Evolutionary conservation across 2,797 vertebrate genomes (phyloP).

Genomic region (Lagodon rhomboides): DNA sequence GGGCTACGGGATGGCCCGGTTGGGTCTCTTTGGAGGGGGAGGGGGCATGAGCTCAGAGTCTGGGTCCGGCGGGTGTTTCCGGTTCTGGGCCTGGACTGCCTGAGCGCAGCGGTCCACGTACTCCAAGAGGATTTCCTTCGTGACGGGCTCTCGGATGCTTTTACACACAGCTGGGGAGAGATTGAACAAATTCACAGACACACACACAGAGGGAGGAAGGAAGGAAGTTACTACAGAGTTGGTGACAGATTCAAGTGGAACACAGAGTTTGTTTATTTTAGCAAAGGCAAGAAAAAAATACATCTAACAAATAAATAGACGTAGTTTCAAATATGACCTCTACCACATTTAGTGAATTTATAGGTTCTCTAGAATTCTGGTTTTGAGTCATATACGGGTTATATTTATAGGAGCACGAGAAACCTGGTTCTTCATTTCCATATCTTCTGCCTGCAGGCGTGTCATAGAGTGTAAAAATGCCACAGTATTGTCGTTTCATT

Average conservation of each 20-base stretch:
- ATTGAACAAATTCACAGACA: conserved; percentile 11
- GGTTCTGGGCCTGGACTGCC: conserved; percentile 86
- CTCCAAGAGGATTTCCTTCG: conserved; percentile 95
- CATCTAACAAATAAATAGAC: not conserved
- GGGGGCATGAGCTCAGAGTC: conserved; percentile 97
- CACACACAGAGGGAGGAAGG: conserved; percentile 25
- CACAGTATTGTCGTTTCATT: no score
- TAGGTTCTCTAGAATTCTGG: no score
- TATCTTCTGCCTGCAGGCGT: not conserved
- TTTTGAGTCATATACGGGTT: no score
- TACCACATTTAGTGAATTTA: no score
- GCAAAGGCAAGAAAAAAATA: not conserved
- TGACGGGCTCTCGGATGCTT: conserved; percentile 96
- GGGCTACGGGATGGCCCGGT: conserved; percentile 81
- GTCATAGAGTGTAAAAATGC: no score
- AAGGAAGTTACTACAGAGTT: conserved; percentile 54
- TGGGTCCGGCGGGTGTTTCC: conserved; percentile 90
- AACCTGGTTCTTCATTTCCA: no score
- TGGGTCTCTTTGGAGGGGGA: conserved; percentile 94
- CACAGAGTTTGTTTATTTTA: not conserved
- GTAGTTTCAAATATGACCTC: no score
- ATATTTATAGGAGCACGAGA: no score
- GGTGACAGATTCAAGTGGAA: conserved; percentile 28
- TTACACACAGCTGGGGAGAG: conserved; percentile 93
- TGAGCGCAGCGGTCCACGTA: conserved; percentile 91